Base-by-base conservation (phyloP, 2,113 vertebrate species). In the Zosterops pallidus region DNA sequence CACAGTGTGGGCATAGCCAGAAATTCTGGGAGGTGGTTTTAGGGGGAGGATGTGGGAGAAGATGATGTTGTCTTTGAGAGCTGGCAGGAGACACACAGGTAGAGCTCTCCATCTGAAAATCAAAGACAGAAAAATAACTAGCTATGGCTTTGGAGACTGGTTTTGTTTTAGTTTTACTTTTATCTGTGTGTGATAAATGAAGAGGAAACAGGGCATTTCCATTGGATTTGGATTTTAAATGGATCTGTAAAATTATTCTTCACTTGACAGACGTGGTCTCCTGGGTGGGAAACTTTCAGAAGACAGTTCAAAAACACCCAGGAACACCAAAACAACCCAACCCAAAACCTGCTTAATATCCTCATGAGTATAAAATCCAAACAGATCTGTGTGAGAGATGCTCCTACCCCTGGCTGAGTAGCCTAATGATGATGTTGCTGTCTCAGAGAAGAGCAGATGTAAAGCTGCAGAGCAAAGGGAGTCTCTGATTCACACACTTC, bases 281-380 rank as follows among this genome's bases (percentile, higher is more conserved):
- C 29, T 26, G 52, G 1, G 78, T 71, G 44, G 16, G 5, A 82
- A 85, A 22, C 9, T 70, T 81, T 70, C 35, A 70, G n/a, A 64
- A 76, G 12, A 39, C 1, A 0, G 4, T 44, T 65, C 1, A 33
- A 35, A 69, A 78, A 37, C 31, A 24, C 6, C 7, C 1, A 26
- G 8, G 55, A 23, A 6, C 22, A 55, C 12, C 5, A 15, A 47
- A 56, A 24, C 20, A 28, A 37, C 33, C 10, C n/a, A 69, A 68
- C 8, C 7, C 5, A 44, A 86, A 77, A 89, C 7, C 33, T 47
- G 18, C 57, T 42, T 76, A 50, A 71, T 11, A 12, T 39, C 16
- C 19, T 68, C 24, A 35, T 14, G 52, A n/a, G 23, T 17, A 7
- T 24, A 33, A 85, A 78, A n/a, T 33, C 56, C 71, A 79, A 85